Percentiles rank a stretch among this genome's conserved stretches.
These are phyloP conservation scores for Didymodactylos carnosus DNA, from an alignment of 2,888 invertebrate genomes.

Conservation along the genomic window DNA sequence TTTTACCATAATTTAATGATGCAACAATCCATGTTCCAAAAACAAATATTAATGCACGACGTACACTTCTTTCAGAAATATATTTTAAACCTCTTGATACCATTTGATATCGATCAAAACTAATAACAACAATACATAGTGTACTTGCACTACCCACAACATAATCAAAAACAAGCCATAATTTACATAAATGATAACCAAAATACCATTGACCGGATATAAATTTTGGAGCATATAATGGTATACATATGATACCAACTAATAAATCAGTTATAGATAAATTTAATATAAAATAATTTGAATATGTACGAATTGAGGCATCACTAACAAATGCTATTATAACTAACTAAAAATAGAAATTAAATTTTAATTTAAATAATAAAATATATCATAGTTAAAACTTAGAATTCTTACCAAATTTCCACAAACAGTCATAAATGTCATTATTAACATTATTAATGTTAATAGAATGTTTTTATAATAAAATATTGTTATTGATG, in stretches of 20 bases:
- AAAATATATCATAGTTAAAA: too few species aligned
- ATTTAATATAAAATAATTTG: slow-evolving; percentile 21
- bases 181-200: slow-evolving; percentile 17
- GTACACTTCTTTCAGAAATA: slow-evolving; percentile 16
- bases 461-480: not conserved
- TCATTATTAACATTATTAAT: not conserved
- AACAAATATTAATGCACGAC: slow-evolving; percentile 17
- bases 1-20: slow-evolving; percentile 16
- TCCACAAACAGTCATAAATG: not conserved
- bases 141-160: slow-evolving; percentile 20
- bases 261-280: slow-evolving; percentile 20
- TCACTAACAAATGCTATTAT: slow-evolving; percentile 18
- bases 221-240: slow-evolving; percentile 19
- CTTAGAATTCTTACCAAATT: too few species aligned
- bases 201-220: slow-evolving; percentile 18
- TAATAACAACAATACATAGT: slow-evolving; percentile 20
- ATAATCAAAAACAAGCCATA: slow-evolving; percentile 20
- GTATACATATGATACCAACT: slow-evolving; percentile 18
- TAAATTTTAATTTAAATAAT: slow-evolving; percentile 17
- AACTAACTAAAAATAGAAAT: slow-evolving; percentile 19
- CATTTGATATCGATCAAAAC: slow-evolving; percentile 19
- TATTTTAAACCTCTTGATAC: slow-evolving; percentile 19
- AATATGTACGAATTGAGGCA: slow-evolving; percentile 18
- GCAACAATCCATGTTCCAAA: slow-evolving; percentile 18
- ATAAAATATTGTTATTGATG: too few species aligned